These are phyloP conservation scores for Tringa solitaria DNA, from an alignment of 2,113 vertebrate genomes.

Conservation along the genomic window DNA sequence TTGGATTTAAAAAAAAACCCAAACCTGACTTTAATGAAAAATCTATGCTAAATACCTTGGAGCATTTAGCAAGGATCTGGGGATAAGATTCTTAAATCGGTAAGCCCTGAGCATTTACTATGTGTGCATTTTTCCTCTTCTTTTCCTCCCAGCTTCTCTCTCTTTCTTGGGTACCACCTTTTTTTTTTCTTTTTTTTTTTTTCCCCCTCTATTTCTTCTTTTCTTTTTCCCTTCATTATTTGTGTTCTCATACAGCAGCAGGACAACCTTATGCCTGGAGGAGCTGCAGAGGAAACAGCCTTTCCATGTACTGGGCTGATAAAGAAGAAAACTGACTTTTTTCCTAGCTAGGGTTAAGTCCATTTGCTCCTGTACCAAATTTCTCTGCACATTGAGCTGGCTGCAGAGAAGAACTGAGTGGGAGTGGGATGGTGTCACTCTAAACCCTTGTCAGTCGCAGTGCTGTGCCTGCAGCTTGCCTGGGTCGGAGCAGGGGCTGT, in stretches of 20 bases:
- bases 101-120: neutral
- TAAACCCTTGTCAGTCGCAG: neutral
- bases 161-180: neutral
- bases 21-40: neutral
- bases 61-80: neutral
- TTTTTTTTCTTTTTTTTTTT: neutral
- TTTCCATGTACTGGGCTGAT: neutral
- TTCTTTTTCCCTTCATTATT: neutral
- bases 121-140: neutral
- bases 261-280: neutral
- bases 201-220: neutral
- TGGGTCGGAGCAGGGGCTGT: neutral
- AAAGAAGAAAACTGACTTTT: neutral
- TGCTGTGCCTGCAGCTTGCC: fast-evolving
- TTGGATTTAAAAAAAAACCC: neutral
- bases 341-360: neutral
- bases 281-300: neutral
- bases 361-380: neutral
- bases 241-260: neutral
- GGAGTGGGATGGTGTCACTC: neutral
- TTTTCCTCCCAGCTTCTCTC: neutral
- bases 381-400: neutral
- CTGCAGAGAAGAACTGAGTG: neutral
- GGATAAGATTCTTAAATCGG: neutral
- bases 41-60: neutral